Evolutionary conservation across 1,140 invertebrate genomes (phyloP).

Genomic region (Drosophila nigrodunni): DNA sequence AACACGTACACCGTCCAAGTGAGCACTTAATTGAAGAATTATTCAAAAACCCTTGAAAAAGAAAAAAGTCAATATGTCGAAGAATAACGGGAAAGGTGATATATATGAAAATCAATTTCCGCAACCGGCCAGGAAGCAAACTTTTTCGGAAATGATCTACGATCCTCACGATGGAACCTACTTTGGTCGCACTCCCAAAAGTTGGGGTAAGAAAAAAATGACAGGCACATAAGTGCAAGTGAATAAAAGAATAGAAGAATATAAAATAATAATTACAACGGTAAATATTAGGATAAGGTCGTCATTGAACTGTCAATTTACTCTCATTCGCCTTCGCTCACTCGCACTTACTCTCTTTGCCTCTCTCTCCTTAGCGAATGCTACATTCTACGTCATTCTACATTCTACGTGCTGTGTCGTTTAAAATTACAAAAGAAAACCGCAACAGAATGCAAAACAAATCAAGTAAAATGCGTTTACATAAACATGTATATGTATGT

Average conservation of each 20-base stretch:
- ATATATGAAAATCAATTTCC: conserved; percentile 86
- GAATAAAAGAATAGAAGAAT: neutral
- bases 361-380: neutral
- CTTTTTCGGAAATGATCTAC: conserved; percentile 87
- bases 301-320: too few species aligned
- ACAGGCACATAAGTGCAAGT: neutral
- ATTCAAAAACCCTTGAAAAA: conserved; percentile 30
- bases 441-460: conserved; percentile 20
- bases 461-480: conserved; percentile 9
- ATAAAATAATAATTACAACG: too few species aligned
- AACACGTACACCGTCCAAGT: conserved; percentile 56
- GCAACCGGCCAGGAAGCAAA: conserved; percentile 85
- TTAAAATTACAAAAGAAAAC: conserved; percentile 16
- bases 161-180: conserved; percentile 88
- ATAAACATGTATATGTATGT: conserved; percentile 2
- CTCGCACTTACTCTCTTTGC: neutral
- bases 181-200: conserved; percentile 89
- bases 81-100: conserved; percentile 71
- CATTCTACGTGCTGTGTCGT: conserved; percentile 15
- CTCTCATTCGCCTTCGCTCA: neutral
- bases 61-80: conserved; percentile 70
- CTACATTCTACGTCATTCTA: conserved; percentile 15
- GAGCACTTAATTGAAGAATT: conserved; percentile 41
- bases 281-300: too few species aligned
- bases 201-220: conserved; percentile 89